Base-by-base conservation (phyloP, 64 coral and sea anemone genomes). In the Acropora yongei region DNA sequence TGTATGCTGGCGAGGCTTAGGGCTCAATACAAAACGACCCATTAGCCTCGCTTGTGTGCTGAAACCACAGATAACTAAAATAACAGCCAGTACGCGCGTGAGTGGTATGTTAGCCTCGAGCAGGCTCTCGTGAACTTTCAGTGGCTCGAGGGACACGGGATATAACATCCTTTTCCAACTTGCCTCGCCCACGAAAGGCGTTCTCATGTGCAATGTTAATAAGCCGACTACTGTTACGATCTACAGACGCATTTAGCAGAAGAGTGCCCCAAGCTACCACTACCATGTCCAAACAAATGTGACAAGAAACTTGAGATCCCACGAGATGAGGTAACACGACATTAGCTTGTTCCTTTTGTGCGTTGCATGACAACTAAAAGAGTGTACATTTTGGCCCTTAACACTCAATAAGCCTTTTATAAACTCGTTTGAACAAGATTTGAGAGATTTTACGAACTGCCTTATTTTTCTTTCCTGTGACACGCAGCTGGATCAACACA, bases 241-340 rank as follows among this genome's bases (percentile, higher is more conserved):
- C 76, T 89, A 43, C 78, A 96, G 95, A 91, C 87, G 68, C 96
- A 98, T 91, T 83, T 95, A 14, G 57, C 82, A 72, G 82, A 88
- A 3, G 96, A 98, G 10, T 98, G 96, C 20, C 49, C 88, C 10
- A 93, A 93, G 76, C 48, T 98, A 1, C 96, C 96, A 3, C 77
- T 98, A 1, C 93, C 96, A 19, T 98, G 96, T 49, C 96, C 93
- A 1, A 98, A 98, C 78, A 98, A 93, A 88, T 98, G 96, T 50
- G 96, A 98, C 72, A 95, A 98, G 60, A 96, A 78, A 65, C 75
- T 98, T 47, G 90, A 75, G 1, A 74, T 98, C 43, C 94, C 96
- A 6, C 86, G 96, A 86, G 88, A 95, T 66, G 93, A 98, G 96
- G 96, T 98, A 72, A 63, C 3, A 11, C 0, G 4, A 8, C 6